Evolutionary conservation across 2,797 vertebrate species (phyloP), one percentile per base, ranked within the genome.

Genomic region (Pseudomugil tenellus): DNA sequence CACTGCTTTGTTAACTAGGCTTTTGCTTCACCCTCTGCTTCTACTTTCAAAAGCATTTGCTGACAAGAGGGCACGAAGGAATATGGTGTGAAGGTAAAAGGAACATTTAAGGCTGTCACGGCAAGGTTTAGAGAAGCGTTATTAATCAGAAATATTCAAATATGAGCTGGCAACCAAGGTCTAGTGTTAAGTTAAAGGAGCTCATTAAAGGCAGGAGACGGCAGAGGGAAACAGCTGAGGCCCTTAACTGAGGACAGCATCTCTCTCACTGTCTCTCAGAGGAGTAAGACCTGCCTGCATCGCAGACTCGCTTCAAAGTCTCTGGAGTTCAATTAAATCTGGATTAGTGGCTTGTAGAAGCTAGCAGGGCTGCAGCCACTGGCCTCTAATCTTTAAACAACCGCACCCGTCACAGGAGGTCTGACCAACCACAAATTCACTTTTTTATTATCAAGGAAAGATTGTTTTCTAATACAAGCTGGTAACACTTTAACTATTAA

Each of bases 311-410:
- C 96, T 97, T 97, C 95, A 97, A 97, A 97, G 97, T 96, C 97
- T 98, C 97, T 93, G 90, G 97, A 97, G 97, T 97, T 99, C 96
- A 99, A 99, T 99, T 99, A 99, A 98, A 97, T 95, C 92, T 94
- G 97, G 98, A 99, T 99, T 98, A 98, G 94, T 93, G 84, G 87
- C 77, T 76, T 69, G 91, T 87, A 87, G 92, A 91, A 93, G 91
- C 94, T 91, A 92, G 76, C 83, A 87, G 90, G 93, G 90, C 89
- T 81, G 84, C 92, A 88, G 83, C 92, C 90, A 23, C 83, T 87
- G 87, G 86, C 79, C 88, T 92, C 88, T 84, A 84, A 86, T 90
- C 87, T 90, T 87, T 71, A 89, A 89, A 93, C 91, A 92, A 91
- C 89, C 89, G 89, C 80, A 93, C 87, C 88, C 91, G 89, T 89